Evolutionary conservation across 2,888 invertebrate species (phyloP).

Genomic region (Onchidella celtica): DNA sequence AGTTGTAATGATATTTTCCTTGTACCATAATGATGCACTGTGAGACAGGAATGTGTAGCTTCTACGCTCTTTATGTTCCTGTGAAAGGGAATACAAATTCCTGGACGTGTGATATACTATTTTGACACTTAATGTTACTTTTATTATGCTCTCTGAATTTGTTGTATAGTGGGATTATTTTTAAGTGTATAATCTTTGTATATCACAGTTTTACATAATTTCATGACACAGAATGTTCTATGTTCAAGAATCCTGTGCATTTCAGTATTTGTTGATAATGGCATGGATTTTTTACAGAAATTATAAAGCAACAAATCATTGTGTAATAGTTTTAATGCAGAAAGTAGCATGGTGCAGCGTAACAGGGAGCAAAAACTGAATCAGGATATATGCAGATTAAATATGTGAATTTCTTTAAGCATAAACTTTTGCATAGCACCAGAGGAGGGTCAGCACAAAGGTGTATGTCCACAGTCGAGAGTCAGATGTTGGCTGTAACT

Average conservation of each 20-base stretch:
- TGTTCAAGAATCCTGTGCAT: neutral
- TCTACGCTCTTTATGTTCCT: neutral
- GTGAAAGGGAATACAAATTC: neutral
- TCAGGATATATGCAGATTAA: too few species aligned
- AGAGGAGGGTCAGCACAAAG: too few species aligned
- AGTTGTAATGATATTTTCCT: slow-evolving; percentile 9
- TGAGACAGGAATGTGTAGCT: neutral
- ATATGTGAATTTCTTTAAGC: too few species aligned
- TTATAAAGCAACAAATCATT: too few species aligned
- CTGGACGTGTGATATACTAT: neutral
- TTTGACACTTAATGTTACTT: neutral
- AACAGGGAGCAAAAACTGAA: too few species aligned
- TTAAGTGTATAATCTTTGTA: too few species aligned
- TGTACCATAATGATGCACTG: neutral
- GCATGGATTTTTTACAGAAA: neutral
- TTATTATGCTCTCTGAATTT: neutral
- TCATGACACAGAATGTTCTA: neutral
- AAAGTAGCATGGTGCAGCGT: too few species aligned
- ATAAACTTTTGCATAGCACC: too few species aligned
- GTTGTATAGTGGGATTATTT: too few species aligned
- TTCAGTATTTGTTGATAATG: neutral
- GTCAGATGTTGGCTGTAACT: too few species aligned
- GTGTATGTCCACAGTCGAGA: too few species aligned
- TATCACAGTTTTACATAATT: neutral
- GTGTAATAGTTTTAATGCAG: too few species aligned